Base-by-base conservation (phyloP, 2,888 invertebrate genomes). In the Rhodophaea formosa region DNA sequence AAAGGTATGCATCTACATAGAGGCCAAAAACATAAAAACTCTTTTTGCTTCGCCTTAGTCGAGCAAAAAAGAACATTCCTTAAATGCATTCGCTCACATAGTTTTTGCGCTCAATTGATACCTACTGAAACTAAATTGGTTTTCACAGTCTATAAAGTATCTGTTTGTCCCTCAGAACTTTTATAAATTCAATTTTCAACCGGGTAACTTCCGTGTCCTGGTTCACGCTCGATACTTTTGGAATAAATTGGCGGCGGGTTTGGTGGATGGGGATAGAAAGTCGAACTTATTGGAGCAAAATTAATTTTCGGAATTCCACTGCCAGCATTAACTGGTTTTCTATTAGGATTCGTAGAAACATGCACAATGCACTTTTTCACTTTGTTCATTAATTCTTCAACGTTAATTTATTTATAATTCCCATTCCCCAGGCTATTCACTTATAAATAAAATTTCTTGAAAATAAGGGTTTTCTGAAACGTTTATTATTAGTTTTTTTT, bases 151-250 rank as follows among this genome's bases (percentile, higher is more conserved):
- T 84, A 85, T 86, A 82, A 87, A 86, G 82, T 84, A 83, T 82
- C 85, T 87, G 82, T 88, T 86, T 88, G 86, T 88, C 79, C 79
- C 82, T 79, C 80, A 79, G 85, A 88, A 88, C 80, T 88, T 88
- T 87, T 80, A 87, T 86, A 86, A 88, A 88, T 88, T 88, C 84
- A 88, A 87, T 88, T 88, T 87, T 86, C 82, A 81, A 82, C 75
- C 77, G 80, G 78, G 79, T 80, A 86, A 86, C 81, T 87, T 85
- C 78, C 77, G 80, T 82, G 82, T 83, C 88, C 23, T 82, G 84
- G 82, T 82, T 86, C 85, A 78, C 79, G 82, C 80, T 82, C 82
- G 81, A 87, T 88, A 87, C 85, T 87, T 86, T 87, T 78, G 82
- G 87, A 87, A 87, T 88, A 87, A 86, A 86, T 88, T 88, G 84